phyloP scores from a whole-genome alignment of 2,797 vertebrate genomes.

The Vespertilio murinus region DNA sequence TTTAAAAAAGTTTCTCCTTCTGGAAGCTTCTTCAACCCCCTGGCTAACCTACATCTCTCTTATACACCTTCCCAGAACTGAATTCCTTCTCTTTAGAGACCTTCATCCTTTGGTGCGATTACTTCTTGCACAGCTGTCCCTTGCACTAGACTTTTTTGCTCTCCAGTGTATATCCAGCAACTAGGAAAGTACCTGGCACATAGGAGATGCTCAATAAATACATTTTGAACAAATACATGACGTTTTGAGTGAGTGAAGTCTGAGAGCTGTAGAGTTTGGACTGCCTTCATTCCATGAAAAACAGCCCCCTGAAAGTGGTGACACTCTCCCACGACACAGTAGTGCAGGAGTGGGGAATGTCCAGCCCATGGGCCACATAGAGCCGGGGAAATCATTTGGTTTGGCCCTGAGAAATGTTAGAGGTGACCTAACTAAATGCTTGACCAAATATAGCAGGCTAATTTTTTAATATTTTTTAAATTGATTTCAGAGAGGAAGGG shows the following conservation, averaged over 20 bases:
- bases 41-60: background rate
- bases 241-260: background rate
- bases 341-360: no score
- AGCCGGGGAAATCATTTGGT: no score
- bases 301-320: background rate
- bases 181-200: background rate
- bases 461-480: no score
- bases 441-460: no score
- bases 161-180: background rate
- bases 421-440: no score
- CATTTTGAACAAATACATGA: background rate
- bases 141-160: background rate
- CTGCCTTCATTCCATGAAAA: background rate
- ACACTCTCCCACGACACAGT: background rate
- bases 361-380: no score
- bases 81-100: background rate
- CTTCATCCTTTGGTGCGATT: background rate
- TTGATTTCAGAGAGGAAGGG: no score
- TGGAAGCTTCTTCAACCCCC: background rate
- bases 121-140: background rate
- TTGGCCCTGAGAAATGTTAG: no score
- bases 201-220: background rate
- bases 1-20: background rate
- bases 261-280: background rate
- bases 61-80: background rate